Conservation (phyloP, 1,140 invertebrate genomes). For the Aleiodes sp. region DNA sequence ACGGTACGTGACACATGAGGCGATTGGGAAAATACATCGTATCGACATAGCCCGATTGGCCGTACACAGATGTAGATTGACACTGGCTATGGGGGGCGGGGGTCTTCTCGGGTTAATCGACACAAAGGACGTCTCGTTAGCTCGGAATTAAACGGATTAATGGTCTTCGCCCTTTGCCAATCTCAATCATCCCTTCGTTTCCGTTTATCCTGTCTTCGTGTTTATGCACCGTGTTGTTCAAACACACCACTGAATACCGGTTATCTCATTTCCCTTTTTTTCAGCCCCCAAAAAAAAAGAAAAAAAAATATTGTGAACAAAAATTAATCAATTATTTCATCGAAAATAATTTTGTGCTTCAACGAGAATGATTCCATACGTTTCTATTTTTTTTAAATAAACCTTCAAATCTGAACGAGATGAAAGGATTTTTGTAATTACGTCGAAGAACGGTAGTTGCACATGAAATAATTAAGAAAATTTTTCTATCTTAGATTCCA, state of each 20-base stretch:
- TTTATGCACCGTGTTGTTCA: background rate
- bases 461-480: too few species aligned
- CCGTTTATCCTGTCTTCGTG: background rate
- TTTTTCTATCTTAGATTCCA: too few species aligned
- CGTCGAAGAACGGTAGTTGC: too few species aligned
- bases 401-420: too few species aligned
- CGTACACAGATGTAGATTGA: constrained; percentile 22
- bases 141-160: constrained; percentile 54
- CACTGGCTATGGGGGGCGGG: constrained; percentile 1
- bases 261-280: background rate
- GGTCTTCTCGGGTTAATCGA: constrained; percentile 50
- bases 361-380: too few species aligned
- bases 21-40: background rate
- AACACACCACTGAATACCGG: background rate
- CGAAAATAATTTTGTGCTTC: background rate
- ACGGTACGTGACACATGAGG: too few species aligned
- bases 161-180: constrained; percentile 1
- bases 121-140: constrained; percentile 57
- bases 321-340: too few species aligned
- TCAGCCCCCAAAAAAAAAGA: background rate
- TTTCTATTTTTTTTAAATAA: too few species aligned
- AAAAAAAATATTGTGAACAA: too few species aligned
- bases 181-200: background rate
- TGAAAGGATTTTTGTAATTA: too few species aligned
- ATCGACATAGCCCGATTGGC: background rate